Evolutionary conservation across 2,888 invertebrate species (phyloP), one percentile per base, ranked within the genome.

Genomic region (Scaptomyza cyrtandrae): DNA sequence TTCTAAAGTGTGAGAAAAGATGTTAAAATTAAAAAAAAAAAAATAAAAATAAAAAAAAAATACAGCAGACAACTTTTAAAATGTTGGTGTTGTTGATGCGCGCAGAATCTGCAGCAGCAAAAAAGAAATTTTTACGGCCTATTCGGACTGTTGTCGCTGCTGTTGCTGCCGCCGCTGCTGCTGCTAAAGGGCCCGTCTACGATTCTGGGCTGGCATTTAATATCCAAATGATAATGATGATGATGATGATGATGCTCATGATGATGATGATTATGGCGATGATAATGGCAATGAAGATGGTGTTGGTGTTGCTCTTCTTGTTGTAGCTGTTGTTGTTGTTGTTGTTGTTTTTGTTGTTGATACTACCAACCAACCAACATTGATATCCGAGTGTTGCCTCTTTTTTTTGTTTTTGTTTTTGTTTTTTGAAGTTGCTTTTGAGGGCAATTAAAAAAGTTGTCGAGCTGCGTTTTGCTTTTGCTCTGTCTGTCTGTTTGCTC

Each of bases 401-500:
- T 52, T 68, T 63, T 68, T 68, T n/a, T n/a, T n/a, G n/a, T n/a
- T n/a, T n/a, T n/a, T n/a, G n/a, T n/a, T n/a, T n/a, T n/a, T n/a
- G n/a, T n/a, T n/a, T 73, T 69, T 68, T 68, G 46, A 44, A 67
- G 60, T 77, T 39, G 63, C 43, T 81, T 81, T 81, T 78, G 66
- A 65, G 77, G 82, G 80, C 82, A 80, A 80, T 80, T 82, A 82
- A 82, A 82, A 82, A 82, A 79, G 74, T 82, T 77, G 80, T 82
- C 66, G 71, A 74, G 68, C 79, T 45, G 57, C 19, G 44, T 45
- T 39, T 14, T 49, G 31, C 19, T 43, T 33, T 56, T 43, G 31
- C 33, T 53, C 33, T 33, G 49, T 49, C 43, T 7, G 56, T 33
- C 33, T 9, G 33, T 49, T 14, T 7, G n/a, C n/a, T n/a, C n/a